Percentiles rank a stretch among this genome's conserved stretches.
Conservation (phyloP, 1,140 invertebrate species). For the Anadara kagoshimensis region DNA sequence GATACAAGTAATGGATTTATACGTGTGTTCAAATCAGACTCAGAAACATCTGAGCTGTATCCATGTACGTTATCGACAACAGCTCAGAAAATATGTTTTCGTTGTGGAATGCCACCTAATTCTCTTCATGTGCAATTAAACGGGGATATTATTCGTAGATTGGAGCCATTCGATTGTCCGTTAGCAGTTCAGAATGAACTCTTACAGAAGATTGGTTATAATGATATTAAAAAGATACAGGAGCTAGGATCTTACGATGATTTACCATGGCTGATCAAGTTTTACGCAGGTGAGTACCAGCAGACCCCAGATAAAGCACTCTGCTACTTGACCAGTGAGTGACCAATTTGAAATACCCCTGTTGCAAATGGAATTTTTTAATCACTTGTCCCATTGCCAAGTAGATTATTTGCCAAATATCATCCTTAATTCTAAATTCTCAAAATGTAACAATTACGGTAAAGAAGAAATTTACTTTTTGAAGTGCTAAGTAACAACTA, state of each 20-base stretch:
- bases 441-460: too few relatives aligned
- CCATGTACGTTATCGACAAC: slow-evolving; percentile 68
- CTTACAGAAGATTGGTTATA: slow-evolving; percentile 68
- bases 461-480: too few relatives aligned
- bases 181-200: slow-evolving; percentile 71
- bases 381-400: too few relatives aligned
- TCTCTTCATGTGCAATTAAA: slow-evolving; percentile 71
- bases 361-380: too few relatives aligned
- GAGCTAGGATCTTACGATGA: slow-evolving; percentile 66
- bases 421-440: too few relatives aligned
- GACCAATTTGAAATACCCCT: too few relatives aligned
- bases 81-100: slow-evolving; percentile 68
- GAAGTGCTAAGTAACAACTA: too few relatives aligned
- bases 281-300: slow-evolving; percentile 68
- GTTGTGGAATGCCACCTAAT: slow-evolving; percentile 66
- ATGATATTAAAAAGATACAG: slow-evolving; percentile 67
- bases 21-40: slow-evolving; percentile 65
- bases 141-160: slow-evolving; percentile 70
- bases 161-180: slow-evolving; percentile 71
- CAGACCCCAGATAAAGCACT: too few relatives aligned
- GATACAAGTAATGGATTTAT: slow-evolving; percentile 71
- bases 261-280: slow-evolving; percentile 69
- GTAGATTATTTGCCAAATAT: too few relatives aligned
- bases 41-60: slow-evolving; percentile 62
- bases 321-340: too few relatives aligned